Percentiles rank a stretch among this genome's conserved stretches.
phyloP scores from a whole-genome alignment of 2,797 vertebrate species.

The Clarias platycephalus region DNA sequence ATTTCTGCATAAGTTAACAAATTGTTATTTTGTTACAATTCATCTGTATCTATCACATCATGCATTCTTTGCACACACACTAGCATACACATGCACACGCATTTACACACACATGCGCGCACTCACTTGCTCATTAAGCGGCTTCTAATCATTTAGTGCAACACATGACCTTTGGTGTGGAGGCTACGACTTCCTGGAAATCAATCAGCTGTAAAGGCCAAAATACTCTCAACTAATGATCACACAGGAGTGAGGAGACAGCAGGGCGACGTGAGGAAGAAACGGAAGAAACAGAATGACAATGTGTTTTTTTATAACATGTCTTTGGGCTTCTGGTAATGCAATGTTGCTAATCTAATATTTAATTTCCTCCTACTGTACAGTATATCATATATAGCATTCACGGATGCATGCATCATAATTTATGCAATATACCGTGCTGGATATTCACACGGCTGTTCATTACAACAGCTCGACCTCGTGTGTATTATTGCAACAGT shows the following conservation, averaged over 20 bases:
- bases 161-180: slow-evolving; percentile 52
- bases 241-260: slow-evolving; percentile 14
- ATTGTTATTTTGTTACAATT: not conserved
- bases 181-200: slow-evolving; percentile 38
- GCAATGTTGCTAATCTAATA: not conserved
- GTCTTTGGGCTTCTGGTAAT: not conserved
- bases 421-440: too few relatives aligned
- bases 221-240: slow-evolving; percentile 44
- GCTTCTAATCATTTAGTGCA: slow-evolving; percentile 54
- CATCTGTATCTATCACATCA: not conserved
- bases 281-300: not conserved
- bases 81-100: slow-evolving; percentile 18
- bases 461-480: too few relatives aligned
- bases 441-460: too few relatives aligned
- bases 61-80: not conserved
- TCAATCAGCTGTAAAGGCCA: slow-evolving; percentile 56
- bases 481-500: too few relatives aligned
- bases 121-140: slow-evolving; percentile 41
- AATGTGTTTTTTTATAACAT: not conserved
- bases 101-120: slow-evolving; percentile 19
- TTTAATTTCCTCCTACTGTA: not conserved
- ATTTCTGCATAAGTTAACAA: not conserved
- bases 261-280: not conserved
- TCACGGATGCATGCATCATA: not conserved
- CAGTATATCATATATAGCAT: not conserved